Evolutionary conservation across 1,140 invertebrate species (phyloP), one percentile per base, ranked within the genome.

Genomic region (Magallana angulata): DNA sequence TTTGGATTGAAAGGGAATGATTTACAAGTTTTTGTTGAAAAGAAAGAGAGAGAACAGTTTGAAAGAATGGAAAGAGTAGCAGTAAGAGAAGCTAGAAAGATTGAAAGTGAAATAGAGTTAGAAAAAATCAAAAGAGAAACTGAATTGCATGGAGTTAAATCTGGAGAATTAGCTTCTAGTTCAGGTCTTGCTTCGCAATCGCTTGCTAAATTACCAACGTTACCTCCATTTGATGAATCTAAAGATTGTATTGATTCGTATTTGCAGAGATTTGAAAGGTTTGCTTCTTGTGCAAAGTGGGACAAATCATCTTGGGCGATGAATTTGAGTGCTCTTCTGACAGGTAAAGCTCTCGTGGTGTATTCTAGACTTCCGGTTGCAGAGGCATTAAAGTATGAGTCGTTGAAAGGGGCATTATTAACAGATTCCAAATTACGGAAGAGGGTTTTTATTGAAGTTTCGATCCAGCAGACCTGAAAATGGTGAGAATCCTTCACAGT

Each of bases 201-300:
- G n/a, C 12, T 14, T 68, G 80, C 80, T 12, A 87, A 87, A 48
- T 8, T 82, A 8, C 85, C 85, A 1, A 87, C 60, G 48, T 64
- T 87, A 87, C 57, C 85, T 48, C 12, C 36, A 1, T 87, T 87
- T 82, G 80, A 87, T 48, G 76, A 87, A 2, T 14, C 18, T 7
- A 82, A 14, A 60, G 85, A 87, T 58, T 71, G 68, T 62, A 62
- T 87, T 36, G 85, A 87, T 18, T 57, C 85, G 30, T 87, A 87
- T 30, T 56, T 87, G 9, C 59, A 82, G 48, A 57, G 57, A 16
- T 87, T 82, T 82, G 85, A 87, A 24, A 30, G 76, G 30, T 87
- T 87, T 87, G 80, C 85, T 12, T 11, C 57, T 30, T 82, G 59
- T 82, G 85, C 80, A 82, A 82, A 59, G 80, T 87, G 80, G 85